Evolutionary conservation across 2,113 vertebrate genomes (phyloP).

Genomic region (Okapia johnstoni): DNA sequence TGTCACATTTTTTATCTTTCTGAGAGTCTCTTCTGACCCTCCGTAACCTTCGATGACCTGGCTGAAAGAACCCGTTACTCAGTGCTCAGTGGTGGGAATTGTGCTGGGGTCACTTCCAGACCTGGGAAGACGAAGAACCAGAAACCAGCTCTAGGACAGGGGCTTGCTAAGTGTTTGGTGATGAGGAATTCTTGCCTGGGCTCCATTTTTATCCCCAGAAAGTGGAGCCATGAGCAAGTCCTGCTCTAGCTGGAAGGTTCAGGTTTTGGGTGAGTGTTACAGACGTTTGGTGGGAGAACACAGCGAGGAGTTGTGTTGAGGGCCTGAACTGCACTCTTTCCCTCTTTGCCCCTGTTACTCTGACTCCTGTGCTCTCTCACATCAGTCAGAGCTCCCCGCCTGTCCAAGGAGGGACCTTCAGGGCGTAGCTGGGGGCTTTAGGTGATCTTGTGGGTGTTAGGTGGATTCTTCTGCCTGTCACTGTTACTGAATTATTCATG

Average conservation of each 20-base stretch:
- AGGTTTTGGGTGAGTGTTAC: neutral
- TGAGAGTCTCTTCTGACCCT: neutral
- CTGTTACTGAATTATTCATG: neutral
- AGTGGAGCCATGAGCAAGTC: neutral
- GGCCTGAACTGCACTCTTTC: fast-evolving
- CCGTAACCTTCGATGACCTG: neutral
- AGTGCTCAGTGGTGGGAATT: neutral
- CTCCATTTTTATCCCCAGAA: neutral
- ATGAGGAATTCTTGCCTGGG: neutral
- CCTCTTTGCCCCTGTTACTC: neutral
- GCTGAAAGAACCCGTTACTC: neutral
- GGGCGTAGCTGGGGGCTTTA: neutral
- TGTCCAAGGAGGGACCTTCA: neutral
- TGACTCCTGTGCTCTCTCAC: neutral
- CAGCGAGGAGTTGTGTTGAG: neutral
- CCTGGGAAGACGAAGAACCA: neutral
- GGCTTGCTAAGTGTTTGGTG: neutral
- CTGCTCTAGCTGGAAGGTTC: neutral
- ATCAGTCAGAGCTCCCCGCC: neutral
- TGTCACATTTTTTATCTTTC: neutral
- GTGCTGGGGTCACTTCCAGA: neutral
- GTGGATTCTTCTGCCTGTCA: neutral
- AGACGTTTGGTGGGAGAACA: neutral
- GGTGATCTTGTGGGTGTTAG: neutral
- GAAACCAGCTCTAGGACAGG: neutral